These are phyloP conservation scores for Sapayoa aenigma DNA, from an alignment of 2,113 vertebrate species.

Conservation along the genomic window DNA sequence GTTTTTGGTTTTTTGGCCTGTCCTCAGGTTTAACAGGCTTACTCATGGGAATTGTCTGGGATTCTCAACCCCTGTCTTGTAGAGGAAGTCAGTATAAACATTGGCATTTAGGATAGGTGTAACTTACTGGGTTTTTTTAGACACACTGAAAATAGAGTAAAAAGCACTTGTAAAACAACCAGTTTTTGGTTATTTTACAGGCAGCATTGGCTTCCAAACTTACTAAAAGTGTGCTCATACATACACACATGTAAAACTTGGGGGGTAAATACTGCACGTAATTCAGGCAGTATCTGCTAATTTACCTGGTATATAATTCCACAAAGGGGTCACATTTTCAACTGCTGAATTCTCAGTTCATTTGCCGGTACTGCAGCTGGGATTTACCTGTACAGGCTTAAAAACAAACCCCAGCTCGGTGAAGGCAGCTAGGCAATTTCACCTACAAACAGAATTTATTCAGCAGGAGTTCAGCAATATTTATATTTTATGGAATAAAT, in stretches of 20 bases:
- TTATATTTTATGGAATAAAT: not conserved
- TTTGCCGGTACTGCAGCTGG: not conserved
- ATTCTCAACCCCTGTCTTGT: not conserved
- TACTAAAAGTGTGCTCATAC: not conserved
- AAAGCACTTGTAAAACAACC: not conserved
- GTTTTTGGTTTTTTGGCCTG: not conserved
- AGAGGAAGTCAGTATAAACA: not conserved
- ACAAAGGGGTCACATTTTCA: not conserved
- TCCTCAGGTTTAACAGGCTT: not conserved
- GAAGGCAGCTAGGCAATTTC: not conserved
- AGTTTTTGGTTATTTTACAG: not conserved
- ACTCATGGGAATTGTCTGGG: not conserved
- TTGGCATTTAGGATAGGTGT: not conserved
- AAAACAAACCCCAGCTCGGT: not conserved
- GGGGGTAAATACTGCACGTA: not conserved
- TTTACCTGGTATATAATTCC: not conserved
- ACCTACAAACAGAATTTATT: not conserved
- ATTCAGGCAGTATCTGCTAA: not conserved
- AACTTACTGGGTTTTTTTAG: not conserved
- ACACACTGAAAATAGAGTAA: not conserved
- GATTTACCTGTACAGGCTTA: not conserved
- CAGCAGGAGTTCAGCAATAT: not conserved
- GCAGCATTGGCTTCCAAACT: not conserved
- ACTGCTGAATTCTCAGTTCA: not conserved
- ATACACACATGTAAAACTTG: rapidly evolving